A percentile compares a stretch with the other conserved stretches of the same genome.
These are phyloP conservation scores for Dendrocincla fuliginosa DNA, from an alignment of 2,797 vertebrate genomes.

Conservation along the genomic window DNA sequence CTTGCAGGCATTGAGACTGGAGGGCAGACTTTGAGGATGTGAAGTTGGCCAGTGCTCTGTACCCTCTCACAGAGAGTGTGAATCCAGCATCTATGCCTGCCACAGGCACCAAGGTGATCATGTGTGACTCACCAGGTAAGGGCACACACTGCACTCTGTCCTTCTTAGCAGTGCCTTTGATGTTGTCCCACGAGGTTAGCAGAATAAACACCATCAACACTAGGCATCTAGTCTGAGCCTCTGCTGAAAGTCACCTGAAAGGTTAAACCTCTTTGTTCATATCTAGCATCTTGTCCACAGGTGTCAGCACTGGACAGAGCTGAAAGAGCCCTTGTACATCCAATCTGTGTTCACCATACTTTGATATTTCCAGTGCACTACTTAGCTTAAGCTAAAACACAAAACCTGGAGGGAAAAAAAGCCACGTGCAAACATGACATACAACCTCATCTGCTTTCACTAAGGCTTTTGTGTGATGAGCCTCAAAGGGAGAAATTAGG, in stretches of 20 bases:
- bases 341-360: background rate
- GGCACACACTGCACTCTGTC: fast-evolving
- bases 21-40: background rate
- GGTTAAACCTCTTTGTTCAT: background rate
- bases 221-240: background rate
- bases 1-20: background rate
- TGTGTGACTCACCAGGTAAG: background rate
- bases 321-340: background rate
- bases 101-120: background rate
- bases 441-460: background rate
- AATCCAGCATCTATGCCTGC: background rate
- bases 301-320: background rate
- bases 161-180: background rate
- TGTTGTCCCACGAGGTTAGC: background rate
- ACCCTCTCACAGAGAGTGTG: background rate
- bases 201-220: background rate
- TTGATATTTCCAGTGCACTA: background rate
- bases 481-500: conserved; percentile 30
- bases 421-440: background rate
- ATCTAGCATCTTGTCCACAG: background rate
- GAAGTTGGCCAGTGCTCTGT: background rate
- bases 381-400: background rate
- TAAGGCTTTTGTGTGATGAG: conserved; percentile 18
- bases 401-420: background rate
- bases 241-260: background rate